Percentiles rank a stretch among this genome's conserved stretches.
phyloP scores from a whole-genome alignment of 2,888 invertebrate species.

The Lepidocyrtoides sp. region DNA sequence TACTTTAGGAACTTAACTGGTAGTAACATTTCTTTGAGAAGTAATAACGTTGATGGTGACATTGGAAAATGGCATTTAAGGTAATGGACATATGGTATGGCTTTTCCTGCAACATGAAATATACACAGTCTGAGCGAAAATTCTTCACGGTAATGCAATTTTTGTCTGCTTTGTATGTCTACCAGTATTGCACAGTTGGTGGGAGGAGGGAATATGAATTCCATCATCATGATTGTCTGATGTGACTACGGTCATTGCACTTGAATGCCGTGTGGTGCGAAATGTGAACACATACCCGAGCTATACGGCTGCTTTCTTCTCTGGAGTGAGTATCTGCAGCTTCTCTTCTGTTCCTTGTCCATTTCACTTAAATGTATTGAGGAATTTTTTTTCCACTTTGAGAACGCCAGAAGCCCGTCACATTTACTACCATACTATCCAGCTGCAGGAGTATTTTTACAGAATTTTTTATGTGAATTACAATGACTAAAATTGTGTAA shows the following conservation, averaged over 20 bases:
- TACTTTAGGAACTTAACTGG: too few species aligned
- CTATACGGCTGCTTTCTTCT: neutral
- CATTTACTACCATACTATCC: conserved; percentile 17
- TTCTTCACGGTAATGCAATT: neutral
- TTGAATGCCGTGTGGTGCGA: neutral
- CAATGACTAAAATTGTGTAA: conserved; percentile 22
- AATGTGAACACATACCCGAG: too few species aligned
- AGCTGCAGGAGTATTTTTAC: conserved; percentile 12
- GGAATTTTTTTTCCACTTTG: too few species aligned
- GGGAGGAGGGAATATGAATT: too few species aligned
- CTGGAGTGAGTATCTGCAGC: neutral
- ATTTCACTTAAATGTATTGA: neutral
- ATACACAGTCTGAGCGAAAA: too few species aligned
- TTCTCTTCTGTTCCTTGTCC: neutral
- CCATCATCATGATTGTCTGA: neutral
- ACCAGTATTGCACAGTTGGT: too few species aligned
- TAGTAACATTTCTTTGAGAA: too few species aligned
- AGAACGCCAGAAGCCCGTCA: neutral
- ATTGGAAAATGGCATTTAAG: conserved; percentile 24
- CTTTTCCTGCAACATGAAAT: too few species aligned
- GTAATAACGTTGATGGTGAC: neutral
- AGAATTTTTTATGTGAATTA: conserved; percentile 29
- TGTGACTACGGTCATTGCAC: neutral
- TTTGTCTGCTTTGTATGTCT: too few species aligned
- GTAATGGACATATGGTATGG: too few species aligned